Base-by-base conservation (phyloP, 2,113 vertebrate species). In the Mirounga angustirostris region DNA sequence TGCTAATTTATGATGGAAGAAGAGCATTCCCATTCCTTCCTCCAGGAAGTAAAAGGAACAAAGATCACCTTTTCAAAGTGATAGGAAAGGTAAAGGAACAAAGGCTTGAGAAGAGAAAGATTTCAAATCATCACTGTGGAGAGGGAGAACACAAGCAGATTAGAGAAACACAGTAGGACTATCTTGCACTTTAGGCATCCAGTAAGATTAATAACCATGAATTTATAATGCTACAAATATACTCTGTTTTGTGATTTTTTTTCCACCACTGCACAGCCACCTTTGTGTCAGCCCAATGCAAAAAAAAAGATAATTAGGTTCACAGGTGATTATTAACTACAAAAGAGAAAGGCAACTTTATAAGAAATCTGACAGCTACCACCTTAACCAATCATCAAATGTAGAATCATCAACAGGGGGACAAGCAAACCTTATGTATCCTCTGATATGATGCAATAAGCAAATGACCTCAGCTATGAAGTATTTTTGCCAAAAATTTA, bases 371-470 rank as follows among this genome's bases (percentile, higher is more conserved):
- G 9, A 43, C 65, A 74, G 56, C 43, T 21, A 88, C 46, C 50
- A 79, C 61, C 52, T 85, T 86, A 94, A 43, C 11, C 74, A 95
- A 65, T 92, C n/a, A 80, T 85, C n/a, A 94, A 90, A 90, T 50
- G 50, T 16, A 94, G 46, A 30, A 40, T 16, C 21, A 71, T 26
- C 28, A 90, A 90, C 8, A 90, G 40, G 61, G 63, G 52, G 54
- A 71, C 40, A 85, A 79, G n/a, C n/a, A 90, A 43, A 90, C 28
- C 79, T 40, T 85, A 80, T 63, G 16, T 90, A 80, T 46, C 54
- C 33, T 22, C 59, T 69, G 43, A 73, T 73, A 46, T 11, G 43
- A 69, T 30, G 1, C 71, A 80, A 46, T 56, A 80, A 86, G 67
- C 6, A 89, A 36, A 69, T 52, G 18, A 76, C 18, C 83, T 69